Evolutionary conservation across 2,888 invertebrate genomes (phyloP), one percentile per base, ranked within the genome.

Genomic region (Theretra japonica): DNA sequence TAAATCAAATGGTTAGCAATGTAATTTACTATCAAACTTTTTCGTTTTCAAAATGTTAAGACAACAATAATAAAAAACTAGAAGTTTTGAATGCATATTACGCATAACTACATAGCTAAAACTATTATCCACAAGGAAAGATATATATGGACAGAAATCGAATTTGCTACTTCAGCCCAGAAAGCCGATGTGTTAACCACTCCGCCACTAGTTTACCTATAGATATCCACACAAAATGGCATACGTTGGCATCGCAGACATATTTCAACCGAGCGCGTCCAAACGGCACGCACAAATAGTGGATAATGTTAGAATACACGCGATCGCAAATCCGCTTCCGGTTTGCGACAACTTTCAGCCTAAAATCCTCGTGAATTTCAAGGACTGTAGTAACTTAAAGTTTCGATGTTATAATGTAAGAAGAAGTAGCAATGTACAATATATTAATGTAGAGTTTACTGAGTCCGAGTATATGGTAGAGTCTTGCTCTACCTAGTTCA

Each of bases 281-380:
- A 80, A 79, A 79, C 80, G 78, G 80, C 90, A 91, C 91, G 92
- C 91, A 91, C 87, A 77, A 77, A 78, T 75, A 72, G 74, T 50
- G 78, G 75, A 81, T 85, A 88, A 88, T 85, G 85, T 81, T 76
- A 69, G 73, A 72, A 73, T 77, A 79, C 91, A 92, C 90, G 92
- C 92, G 84, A 92, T 80, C 76, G 78, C 79, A 75, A 76, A 78
- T 79, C 82, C 80, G 79, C 86, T 92, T 92, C 92, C 92, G 90
- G 91, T 84, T 90, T 84, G 80, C 76, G 76, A 77, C 75, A 75
- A 73, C 71, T 75, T 78, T 74, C 76, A 73, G 73, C 74, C 72
- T 74, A 74, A 75, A 71, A 74, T 76, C 53, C 76, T 82, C 84
- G 82, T 88, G 86, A 87, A 75, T 76, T 86, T 91, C 91, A 92